Evolutionary conservation across 2,113 vertebrate species (phyloP), one percentile per base, ranked within the genome.

Genomic region (Heloderma charlesbogerti): DNA sequence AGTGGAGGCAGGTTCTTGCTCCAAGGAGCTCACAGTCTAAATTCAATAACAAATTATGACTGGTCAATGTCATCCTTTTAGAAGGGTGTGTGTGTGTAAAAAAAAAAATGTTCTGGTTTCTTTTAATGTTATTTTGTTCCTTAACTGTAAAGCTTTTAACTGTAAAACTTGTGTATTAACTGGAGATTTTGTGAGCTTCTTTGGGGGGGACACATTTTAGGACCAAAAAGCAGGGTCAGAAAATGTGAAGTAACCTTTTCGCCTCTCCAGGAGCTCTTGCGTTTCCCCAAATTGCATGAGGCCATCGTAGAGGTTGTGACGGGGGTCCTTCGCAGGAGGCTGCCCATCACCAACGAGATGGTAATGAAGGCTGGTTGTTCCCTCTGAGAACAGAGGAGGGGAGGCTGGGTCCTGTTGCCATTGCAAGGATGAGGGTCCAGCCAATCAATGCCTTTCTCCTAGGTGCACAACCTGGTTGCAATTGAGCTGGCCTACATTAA

Each of bases 401-500:
- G 22, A 31, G n/a, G 29, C 20, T 86, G 67, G 25, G 3, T 43
- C 45, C 45, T 37, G 5, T 54, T 13, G 16, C 31, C n/a, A 4
- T 15, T 18, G 10, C 8, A 6, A 6, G 9, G 69, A 27, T 6
- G 34, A 54, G 31, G 8, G 69, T 25, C 57, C 60, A 48, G 13
- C 6, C 57, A n/a, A 8, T 4, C 57, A n/a, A 8, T 4, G 78
- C 27, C 34, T 89, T 40, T 16, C 69, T 66, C 72, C 57, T 86
- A 98, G 98, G 98, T 98, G 8, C 98, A 98, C 90, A 97, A 98
- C 95, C 96, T 98, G 89, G 96, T 98, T 78, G 97, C 98, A 27
- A 98, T 98, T 75, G 98, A 98, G 92, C 96, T 98, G 7, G 98
- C 98, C 45, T 98, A 98, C 90, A 97, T 98, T 95, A 98, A 98